Conservation (phyloP, 2,797 vertebrate species). For the Glossophaga mutica region DNA sequence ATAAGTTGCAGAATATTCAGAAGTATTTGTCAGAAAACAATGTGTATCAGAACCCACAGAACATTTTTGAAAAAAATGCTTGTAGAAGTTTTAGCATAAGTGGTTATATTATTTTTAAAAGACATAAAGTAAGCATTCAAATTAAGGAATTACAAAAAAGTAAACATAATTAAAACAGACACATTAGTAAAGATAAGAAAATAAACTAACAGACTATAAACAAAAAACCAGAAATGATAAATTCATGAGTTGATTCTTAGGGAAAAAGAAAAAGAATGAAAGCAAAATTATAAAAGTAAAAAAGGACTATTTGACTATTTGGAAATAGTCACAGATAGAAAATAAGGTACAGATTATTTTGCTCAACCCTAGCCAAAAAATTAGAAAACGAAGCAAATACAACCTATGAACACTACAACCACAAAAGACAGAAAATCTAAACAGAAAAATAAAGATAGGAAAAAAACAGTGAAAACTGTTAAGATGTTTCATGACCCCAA, state of each 20-base stretch:
- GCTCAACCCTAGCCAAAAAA: background rate
- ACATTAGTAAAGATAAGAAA: background rate
- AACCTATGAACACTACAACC: background rate
- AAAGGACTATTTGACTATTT: background rate
- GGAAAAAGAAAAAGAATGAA: background rate
- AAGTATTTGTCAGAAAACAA: constrained; percentile 1
- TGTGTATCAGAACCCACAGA: background rate
- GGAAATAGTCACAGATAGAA: background rate
- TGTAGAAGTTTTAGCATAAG: background rate
- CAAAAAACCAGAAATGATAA: background rate
- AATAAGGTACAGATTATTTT: background rate
- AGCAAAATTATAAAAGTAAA: background rate
- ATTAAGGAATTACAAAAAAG: background rate
- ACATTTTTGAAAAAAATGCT: background rate
- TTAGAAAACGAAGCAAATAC: background rate
- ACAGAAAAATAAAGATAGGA: background rate
- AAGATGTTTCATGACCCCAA: background rate
- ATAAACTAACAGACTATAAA: background rate
- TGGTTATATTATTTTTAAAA: background rate
- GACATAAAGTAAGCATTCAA: background rate
- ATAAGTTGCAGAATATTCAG: background rate
- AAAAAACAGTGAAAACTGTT: background rate
- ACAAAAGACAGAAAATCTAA: background rate
- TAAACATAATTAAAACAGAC: background rate
- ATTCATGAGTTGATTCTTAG: background rate